Percentiles rank a stretch among this genome's conserved stretches.
phyloP scores from a whole-genome alignment of 2,113 vertebrate species.

The Salminus brasiliensis region DNA sequence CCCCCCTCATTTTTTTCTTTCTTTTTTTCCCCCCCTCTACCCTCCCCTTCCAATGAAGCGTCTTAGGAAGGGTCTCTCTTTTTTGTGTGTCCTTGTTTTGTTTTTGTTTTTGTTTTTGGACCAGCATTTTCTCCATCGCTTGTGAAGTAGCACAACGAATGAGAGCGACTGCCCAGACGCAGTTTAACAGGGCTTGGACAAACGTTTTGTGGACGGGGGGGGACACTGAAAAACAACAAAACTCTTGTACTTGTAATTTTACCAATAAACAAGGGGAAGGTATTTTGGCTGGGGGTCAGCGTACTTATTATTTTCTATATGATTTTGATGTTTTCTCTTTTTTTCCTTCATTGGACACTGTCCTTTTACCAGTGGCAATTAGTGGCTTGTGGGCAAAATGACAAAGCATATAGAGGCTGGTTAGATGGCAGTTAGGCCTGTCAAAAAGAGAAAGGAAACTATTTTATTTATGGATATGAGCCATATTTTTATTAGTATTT shows the following conservation, averaged over 20 bases:
- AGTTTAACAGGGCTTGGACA: slow-evolving; percentile 26
- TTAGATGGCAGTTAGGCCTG: not conserved
- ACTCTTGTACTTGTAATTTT: slow-evolving; percentile 80
- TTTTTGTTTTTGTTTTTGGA: slow-evolving; percentile 69
- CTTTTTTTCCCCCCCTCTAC: no score
- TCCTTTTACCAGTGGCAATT: no score
- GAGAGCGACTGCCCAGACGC: slow-evolving; percentile 42
- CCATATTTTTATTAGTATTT: no score
- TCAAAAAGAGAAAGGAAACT: no score
- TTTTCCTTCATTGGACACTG: no score
- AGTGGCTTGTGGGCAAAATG: no score
- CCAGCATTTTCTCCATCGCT: slow-evolving; percentile 69
- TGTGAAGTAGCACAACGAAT: slow-evolving; percentile 69
- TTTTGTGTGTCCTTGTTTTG: slow-evolving; percentile 64
- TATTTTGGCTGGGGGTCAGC: slow-evolving; percentile 59
- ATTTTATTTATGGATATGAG: no score
- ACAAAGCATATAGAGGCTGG: no score
- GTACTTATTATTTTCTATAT: slow-evolving; percentile 49
- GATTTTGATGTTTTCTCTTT: no score
- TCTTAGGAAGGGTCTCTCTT: slow-evolving; percentile 46
- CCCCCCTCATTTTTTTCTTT: no score
- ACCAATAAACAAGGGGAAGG: slow-evolving; percentile 79
- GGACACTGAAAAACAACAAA: slow-evolving; percentile 23
- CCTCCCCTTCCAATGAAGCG: no score
- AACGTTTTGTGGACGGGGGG: slow-evolving; percentile 50